Evolutionary conservation across 1,140 invertebrate species (phyloP), one percentile per base, ranked within the genome.

Genomic region (Chrysomallon squamiferum): DNA sequence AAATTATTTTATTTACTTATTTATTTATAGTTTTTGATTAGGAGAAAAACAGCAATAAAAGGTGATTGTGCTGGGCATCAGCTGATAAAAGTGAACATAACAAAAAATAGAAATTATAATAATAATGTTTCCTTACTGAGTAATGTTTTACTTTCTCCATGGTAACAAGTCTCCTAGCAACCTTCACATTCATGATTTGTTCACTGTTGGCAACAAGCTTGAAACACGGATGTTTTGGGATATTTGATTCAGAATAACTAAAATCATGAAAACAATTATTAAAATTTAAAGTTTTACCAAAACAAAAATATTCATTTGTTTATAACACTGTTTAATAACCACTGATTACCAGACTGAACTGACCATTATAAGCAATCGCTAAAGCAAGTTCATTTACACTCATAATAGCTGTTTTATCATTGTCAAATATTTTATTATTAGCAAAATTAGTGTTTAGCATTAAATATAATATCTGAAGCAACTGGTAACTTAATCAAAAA

Each of bases 191-290:
- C 29, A 97, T 81, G 9, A 90, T 85, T 85, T 98, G 95, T 86
- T 97, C 95, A 20, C 92, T 93, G 86, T 95, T 96, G 30, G 89
- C 89, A 50, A 93, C 83, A 29, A 97, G 82, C 73, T 87, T 73
- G 58, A 98, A 86, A 83, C 92, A 93, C 7, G 91, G 89, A 87
- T 97, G 94, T 6, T 79, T 81, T 0, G 95, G 95, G 50, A 98
- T 82, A 43, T 91, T 88, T 2, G 90, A 85, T 62, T 91, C 90
- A 3, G 87, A 83, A 83, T 96, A 97, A 20, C 86, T 81, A 62
- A 0, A 67, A 64, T 33, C 35, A 29, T 54, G 38, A 38, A 27
- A 43, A 62, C 18, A 33, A 45, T 47, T 15, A 47, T 9, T 22
- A n/a, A 9, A 64, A 38, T 45, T 11, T 11, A 4, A 18, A 20